A percentile compares a stretch with the other conserved stretches of the same genome.
Conservation (phyloP, 2,113 vertebrate genomes). For the Numenius arquata region DNA sequence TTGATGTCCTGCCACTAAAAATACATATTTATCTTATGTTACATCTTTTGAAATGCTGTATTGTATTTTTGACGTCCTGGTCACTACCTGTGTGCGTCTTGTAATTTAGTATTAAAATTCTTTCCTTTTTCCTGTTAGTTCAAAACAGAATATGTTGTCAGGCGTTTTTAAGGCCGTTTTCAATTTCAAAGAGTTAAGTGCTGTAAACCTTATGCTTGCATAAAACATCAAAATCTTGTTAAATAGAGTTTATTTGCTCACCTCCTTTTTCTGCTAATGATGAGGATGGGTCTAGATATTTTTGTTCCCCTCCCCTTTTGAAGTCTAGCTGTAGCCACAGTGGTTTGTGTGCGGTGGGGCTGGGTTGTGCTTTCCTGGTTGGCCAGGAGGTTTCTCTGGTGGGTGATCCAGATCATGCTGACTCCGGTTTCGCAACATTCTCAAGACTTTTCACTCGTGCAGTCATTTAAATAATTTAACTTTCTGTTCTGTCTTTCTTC, state of each 20-base stretch:
- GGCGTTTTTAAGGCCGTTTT: neutral
- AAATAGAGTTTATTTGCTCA: neutral
- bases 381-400: neutral
- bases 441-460: neutral
- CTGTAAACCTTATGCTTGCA: neutral
- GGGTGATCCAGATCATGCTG: neutral
- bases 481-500: neutral
- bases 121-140: neutral
- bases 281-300: neutral
- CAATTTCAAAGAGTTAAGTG: neutral
- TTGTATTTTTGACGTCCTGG: slow-evolving; percentile 39
- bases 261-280: neutral
- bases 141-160: neutral
- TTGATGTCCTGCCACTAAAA: slow-evolving; percentile 46
- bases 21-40: slow-evolving; percentile 23
- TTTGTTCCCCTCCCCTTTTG: neutral
- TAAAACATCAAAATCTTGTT: neutral
- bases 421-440: fast-evolving
- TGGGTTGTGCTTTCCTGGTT: neutral
- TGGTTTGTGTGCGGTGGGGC: neutral
- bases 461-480: neutral
- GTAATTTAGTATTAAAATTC: neutral
- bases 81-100: slow-evolving; percentile 1
- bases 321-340: neutral
- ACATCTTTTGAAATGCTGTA: slow-evolving; percentile 41